A percentile compares a stretch with the other conserved stretches of the same genome.
These are phyloP conservation scores for Stichopus horrens DNA, from an alignment of 53 echinoderm and acorn worm species.

Conservation along the genomic window DNA sequence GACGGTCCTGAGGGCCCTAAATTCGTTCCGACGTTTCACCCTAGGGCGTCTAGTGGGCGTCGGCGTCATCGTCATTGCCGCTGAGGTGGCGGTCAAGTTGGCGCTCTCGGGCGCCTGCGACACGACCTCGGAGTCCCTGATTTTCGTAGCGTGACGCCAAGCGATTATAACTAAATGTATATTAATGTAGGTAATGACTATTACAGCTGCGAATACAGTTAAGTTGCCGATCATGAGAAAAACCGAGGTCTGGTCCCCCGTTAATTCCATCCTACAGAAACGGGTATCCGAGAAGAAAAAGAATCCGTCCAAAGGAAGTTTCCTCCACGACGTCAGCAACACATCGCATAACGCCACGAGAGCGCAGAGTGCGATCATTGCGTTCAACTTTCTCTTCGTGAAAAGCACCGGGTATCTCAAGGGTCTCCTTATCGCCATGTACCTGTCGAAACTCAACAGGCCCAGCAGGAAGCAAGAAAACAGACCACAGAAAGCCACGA, in stretches of 20 bases:
- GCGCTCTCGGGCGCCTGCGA: slow-evolving; percentile 21
- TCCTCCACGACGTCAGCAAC: slow-evolving; percentile 36
- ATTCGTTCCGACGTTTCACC: slow-evolving; percentile 23
- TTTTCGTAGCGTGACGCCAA: slow-evolving; percentile 27
- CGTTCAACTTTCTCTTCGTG: neutral
- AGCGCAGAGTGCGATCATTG: slow-evolving; percentile 17
- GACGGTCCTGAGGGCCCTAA: slow-evolving; percentile 18
- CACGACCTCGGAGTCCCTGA: slow-evolving; percentile 1
- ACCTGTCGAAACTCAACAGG: slow-evolving; percentile 41
- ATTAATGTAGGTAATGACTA: slow-evolving; percentile 39
- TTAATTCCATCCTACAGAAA: slow-evolving; percentile 39
- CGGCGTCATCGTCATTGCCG: slow-evolving; percentile 13
- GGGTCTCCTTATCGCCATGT: slow-evolving; percentile 44
- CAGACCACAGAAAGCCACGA: slow-evolving; percentile 30
- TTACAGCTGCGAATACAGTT: slow-evolving; percentile 18
- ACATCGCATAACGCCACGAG: slow-evolving; percentile 34
- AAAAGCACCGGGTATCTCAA: slow-evolving; percentile 38
- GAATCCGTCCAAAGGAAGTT: slow-evolving; percentile 34
- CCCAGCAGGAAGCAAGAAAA: slow-evolving; percentile 45
- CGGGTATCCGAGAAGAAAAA: slow-evolving; percentile 3
- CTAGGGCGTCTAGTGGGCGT: slow-evolving; percentile 20
- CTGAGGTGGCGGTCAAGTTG: neutral
- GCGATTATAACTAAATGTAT: slow-evolving; percentile 32
- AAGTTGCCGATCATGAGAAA: slow-evolving; percentile 31
- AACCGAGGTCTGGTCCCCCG: neutral